Evolutionary conservation across 2,888 invertebrate genomes (phyloP), one percentile per base, ranked within the genome.

Genomic region (Poecilus cupreus): DNA sequence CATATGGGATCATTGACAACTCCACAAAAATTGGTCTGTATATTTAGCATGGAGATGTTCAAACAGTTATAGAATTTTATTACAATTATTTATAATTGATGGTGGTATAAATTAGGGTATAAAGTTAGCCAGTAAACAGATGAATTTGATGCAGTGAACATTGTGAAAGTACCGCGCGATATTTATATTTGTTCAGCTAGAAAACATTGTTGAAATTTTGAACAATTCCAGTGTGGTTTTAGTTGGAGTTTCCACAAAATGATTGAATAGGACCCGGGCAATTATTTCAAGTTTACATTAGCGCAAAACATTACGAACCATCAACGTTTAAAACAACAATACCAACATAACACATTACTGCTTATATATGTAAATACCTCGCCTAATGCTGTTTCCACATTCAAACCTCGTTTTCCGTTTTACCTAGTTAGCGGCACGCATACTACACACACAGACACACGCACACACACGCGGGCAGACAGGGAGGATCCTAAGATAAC

Each of bases 401-500:
- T 51, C 51, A 68, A 13, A 32, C 32, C 64, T 68, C 64, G 64
- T 68, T 68, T 51, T 68, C 37, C 64, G 32, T 68, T 16, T 72
- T 49, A 74, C 49, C 51, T 74, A 74, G 74, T 74, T 74, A 51
- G 74, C 37, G 37, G 57, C 60, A 78, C 46, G 60, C 60, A 78
- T 39, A 37, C 46, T 20, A 22, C 75, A 75, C 75, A 75, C 16
- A 26, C 22, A 49, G 2, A 74, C 74, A 49, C 22, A 22, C 46
- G 51, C 51, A n/a, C 49, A 46, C 49, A 51, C 20, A 51, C 16
- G 16, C 75, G 49, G 13, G 26, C 20, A 51, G 26, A 24, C 49
- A 51, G 13, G 18, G 16, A 49, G 60, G 60, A 60, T 60, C 46
- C 78, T 46, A 78, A 78, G 78, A 78, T 78, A 60, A 64, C 78